These are phyloP conservation scores for Tribolium madens DNA, from an alignment of 1,140 invertebrate genomes.

Conservation along the genomic window DNA sequence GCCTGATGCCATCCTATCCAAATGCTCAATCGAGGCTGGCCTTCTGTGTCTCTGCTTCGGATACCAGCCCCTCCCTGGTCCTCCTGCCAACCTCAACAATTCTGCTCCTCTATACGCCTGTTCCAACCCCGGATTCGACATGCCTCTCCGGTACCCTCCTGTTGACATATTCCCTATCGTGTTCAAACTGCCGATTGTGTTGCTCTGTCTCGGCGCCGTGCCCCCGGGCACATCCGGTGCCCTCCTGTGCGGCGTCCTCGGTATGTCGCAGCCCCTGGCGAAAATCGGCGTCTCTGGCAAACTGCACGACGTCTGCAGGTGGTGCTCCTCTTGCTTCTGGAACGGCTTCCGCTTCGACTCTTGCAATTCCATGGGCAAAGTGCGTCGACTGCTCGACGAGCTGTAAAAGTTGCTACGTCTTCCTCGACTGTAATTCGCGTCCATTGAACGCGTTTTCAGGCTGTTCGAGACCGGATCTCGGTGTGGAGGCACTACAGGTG, in stretches of 20 bases:
- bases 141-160: conserved; percentile 56
- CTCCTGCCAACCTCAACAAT: conserved; percentile 79
- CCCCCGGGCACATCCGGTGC: conserved; percentile 68
- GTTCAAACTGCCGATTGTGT: conserved; percentile 72
- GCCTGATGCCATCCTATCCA: conserved; percentile 76
- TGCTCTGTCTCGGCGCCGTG: conserved; percentile 72
- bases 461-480: conserved; percentile 75
- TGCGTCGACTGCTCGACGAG: conserved; percentile 72
- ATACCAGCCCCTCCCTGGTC: conserved; percentile 86
- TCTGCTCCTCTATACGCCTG: conserved; percentile 79
- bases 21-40: conserved; percentile 85
- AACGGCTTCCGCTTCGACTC: conserved; percentile 68
- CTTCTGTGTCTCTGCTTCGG: conserved; percentile 78
- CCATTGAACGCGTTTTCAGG: conserved; percentile 84
- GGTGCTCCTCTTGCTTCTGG: conserved; percentile 69
- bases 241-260: conserved; percentile 77
- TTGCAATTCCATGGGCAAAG: conserved; percentile 76
- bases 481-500: conserved; percentile 79
- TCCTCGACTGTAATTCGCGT: conserved; percentile 74
- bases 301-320: conserved; percentile 84
- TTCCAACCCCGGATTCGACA: conserved; percentile 58
- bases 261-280: conserved; percentile 82
- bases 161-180: conserved; percentile 65
- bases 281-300: conserved; percentile 87
- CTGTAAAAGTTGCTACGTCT: conserved; percentile 71